phyloP scores from a whole-genome alignment of 2,113 vertebrate species.

The Pontoporia blainvillei region DNA sequence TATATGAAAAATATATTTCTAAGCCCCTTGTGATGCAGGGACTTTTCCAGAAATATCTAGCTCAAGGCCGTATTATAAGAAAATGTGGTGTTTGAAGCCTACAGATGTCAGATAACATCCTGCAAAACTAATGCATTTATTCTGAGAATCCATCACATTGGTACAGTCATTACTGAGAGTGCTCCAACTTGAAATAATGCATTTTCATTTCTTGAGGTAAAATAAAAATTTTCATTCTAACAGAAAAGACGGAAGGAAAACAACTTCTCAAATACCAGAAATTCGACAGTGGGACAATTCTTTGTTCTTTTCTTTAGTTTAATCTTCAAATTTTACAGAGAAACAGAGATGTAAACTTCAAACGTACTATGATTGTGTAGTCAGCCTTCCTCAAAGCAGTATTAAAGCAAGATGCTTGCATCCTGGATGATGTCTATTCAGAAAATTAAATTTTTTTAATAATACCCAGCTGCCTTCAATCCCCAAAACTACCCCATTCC shows the following conservation, averaged over 20 bases:
- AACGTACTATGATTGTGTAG: background rate
- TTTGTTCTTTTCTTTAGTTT: background rate
- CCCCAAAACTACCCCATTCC: background rate
- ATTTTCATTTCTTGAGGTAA: background rate
- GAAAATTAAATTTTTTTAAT: background rate
- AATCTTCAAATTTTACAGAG: background rate
- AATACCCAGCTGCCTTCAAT: background rate
- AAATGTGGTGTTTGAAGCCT: background rate
- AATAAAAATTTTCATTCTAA: background rate
- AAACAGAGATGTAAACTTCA: background rate
- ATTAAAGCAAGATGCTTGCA: background rate
- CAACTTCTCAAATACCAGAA: background rate
- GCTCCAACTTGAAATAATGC: background rate
- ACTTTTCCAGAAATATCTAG: slow-evolving; percentile 1
- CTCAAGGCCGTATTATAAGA: background rate
- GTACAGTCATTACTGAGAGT: background rate
- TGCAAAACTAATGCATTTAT: background rate
- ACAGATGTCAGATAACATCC: background rate
- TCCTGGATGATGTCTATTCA: background rate
- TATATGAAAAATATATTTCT: background rate
- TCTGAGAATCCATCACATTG: background rate
- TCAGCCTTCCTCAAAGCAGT: background rate
- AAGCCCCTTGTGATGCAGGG: background rate
- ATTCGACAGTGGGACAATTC: background rate
- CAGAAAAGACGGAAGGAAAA: background rate